phyloP scores from a whole-genome alignment of 2,888 invertebrate species.

The Ormyrus labotus region DNA sequence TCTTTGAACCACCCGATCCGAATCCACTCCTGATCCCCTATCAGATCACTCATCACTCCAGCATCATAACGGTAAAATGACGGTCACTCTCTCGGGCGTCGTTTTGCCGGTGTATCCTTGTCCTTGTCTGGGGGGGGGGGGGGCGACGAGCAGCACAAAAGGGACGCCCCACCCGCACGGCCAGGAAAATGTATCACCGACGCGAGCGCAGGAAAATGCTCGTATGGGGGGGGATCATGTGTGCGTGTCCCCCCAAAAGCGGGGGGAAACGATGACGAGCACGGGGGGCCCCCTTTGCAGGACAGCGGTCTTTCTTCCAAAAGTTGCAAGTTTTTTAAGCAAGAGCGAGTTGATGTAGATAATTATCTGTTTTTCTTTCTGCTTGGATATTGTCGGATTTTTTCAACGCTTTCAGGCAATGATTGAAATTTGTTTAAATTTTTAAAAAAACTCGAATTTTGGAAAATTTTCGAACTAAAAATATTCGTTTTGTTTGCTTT shows the following conservation, averaged over 20 bases:
- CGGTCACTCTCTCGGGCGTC: neutral
- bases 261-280: conserved; percentile 24
- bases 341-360: too few relatives aligned
- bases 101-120: neutral
- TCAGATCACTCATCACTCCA: neutral
- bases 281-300: neutral
- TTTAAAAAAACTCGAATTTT: too few relatives aligned
- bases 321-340: too few relatives aligned
- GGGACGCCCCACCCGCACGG: conserved; percentile 26
- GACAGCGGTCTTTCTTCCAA: neutral
- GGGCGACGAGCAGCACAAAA: conserved; percentile 1
- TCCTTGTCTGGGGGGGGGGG: conserved; percentile 20
- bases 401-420: too few relatives aligned
- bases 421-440: too few relatives aligned
- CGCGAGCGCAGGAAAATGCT: neutral
- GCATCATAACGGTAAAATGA: neutral
- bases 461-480: too few relatives aligned
- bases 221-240: neutral
- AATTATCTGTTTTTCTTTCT: too few relatives aligned
- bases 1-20: neutral
- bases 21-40: neutral
- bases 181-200: conserved; percentile 37
- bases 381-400: too few relatives aligned
- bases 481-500: too few relatives aligned
- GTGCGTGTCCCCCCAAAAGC: neutral